phyloP scores from a whole-genome alignment of 2,888 invertebrate genomes.

The Rhynchonema sp. region DNA sequence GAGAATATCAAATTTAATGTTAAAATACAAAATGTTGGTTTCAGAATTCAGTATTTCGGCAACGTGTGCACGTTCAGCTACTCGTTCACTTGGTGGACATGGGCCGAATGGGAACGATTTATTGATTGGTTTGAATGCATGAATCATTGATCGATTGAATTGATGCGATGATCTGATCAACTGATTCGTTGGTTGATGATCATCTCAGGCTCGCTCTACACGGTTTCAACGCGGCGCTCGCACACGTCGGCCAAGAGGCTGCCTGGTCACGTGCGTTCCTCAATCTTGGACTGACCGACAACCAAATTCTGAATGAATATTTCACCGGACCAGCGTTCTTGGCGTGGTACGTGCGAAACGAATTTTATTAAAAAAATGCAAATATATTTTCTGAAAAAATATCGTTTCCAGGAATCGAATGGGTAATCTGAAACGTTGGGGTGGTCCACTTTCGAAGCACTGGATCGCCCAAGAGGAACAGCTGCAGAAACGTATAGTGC shows the following conservation, averaged over 20 bases:
- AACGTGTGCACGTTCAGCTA: slow-evolving; percentile 78
- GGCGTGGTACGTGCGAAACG: slow-evolving; percentile 53
- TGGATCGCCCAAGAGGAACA: slow-evolving; percentile 50
- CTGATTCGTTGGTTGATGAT: too few species aligned
- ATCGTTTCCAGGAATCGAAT: slow-evolving; percentile 53
- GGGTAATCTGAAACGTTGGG: slow-evolving; percentile 82
- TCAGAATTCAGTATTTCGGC: slow-evolving; percentile 68
- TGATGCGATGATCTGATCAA: too few species aligned
- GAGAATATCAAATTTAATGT: too few species aligned
- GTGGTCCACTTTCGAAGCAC: slow-evolving; percentile 51
- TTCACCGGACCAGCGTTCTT: slow-evolving; percentile 81
- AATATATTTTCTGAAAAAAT: too few species aligned
- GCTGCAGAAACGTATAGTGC: slow-evolving; percentile 53
- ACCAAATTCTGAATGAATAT: slow-evolving; percentile 57
- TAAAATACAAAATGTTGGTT: too few species aligned
- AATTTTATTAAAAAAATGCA: too few species aligned
- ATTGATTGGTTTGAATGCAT: too few species aligned
- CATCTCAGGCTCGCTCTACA: too few species aligned
- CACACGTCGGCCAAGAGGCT: slow-evolving; percentile 69
- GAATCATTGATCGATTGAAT: too few species aligned
- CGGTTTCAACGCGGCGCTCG: slow-evolving; percentile 70
- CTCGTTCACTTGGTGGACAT: slow-evolving; percentile 73
- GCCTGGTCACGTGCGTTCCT: slow-evolving; percentile 53
- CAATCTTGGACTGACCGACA: slow-evolving; percentile 48
- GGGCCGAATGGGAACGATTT: slow-evolving; percentile 57